Evolutionary conservation across 2,113 vertebrate genomes (phyloP).

Genomic region (Naja naja): DNA sequence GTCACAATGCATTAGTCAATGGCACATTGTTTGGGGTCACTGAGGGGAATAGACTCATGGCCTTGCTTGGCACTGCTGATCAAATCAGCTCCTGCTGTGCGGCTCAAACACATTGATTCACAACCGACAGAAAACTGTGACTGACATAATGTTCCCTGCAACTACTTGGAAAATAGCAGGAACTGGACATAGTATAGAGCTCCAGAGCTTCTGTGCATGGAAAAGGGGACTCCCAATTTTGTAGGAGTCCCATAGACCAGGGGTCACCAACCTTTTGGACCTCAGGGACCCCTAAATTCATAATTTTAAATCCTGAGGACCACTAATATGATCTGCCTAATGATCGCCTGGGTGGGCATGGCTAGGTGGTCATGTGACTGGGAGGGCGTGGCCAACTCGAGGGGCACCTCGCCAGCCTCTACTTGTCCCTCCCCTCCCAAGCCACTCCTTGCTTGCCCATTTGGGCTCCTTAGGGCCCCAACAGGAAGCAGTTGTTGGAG

Average conservation of each 20-base stretch:
- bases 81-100: not conserved
- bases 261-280: no score
- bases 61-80: not conserved
- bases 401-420: no score
- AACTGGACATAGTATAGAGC: not conserved
- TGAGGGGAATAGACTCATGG: not conserved
- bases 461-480: no score
- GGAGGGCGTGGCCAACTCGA: no score
- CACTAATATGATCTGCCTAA: no score
- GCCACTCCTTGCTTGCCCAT: no score
- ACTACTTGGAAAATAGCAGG: not conserved
- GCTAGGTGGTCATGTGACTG: no score
- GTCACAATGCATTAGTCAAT: not conserved
- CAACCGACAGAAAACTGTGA: not conserved
- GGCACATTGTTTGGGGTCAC: not conserved
- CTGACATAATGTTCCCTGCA: not conserved
- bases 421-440: no score
- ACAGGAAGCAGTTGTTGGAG: no score
- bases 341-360: no score
- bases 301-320: no score
- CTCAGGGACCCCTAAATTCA: no score
- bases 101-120: not conserved
- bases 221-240: not conserved
- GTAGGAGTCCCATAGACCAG: not conserved
- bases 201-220: not conserved